Evolutionary conservation across 2,113 vertebrate species (phyloP), one percentile per base, ranked within the genome.

Genomic region (Caretta caretta): DNA sequence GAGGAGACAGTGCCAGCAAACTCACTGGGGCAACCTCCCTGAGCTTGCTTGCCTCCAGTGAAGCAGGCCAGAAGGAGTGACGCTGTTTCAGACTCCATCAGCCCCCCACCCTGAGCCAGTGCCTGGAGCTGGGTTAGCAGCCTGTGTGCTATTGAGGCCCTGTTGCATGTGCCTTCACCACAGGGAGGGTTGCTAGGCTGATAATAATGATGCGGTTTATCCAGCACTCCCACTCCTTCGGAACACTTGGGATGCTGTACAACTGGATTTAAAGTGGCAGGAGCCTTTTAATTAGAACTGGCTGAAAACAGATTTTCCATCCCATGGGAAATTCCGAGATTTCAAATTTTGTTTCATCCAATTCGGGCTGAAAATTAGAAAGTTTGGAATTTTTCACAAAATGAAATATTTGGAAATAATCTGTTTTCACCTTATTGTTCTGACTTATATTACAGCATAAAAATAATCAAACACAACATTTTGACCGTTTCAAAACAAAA

Each of bases 291-390:
- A 13, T 14, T 78, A 22, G 42, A 78, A 46, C 38, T 48, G 46
- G 42, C 38, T 76, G 72, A 76, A 76, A 42, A 76, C 42, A 46
- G 46, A 14, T 27, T 48, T 27, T 48, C 42, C 42, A 48, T 78
- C 24, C 42, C 25, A 27, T 16, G 7, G 25, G 42, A 29, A 27
- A 46, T 78, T 48, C 22, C 2, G 1, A 48, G 24, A 29, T 48
- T 48, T 78, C 22, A 48, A 46, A 2, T 22, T n/a, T 7, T 1
- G 0, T 7, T 57, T 22, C 0, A 0, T 24, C 72, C 17, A 2
- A 5, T 35, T 2, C 0, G 31, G 8, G 75, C 25, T 4, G 8
- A 78, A 78, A 78, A 48, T 13, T 25, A 6, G 62, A 38, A 80
- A 90, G 38, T 35, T 13, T 29, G 42, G 69, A 46, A 31, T 4